Conservation (phyloP, 2,797 vertebrate species). For the Smutsia gigantea region DNA sequence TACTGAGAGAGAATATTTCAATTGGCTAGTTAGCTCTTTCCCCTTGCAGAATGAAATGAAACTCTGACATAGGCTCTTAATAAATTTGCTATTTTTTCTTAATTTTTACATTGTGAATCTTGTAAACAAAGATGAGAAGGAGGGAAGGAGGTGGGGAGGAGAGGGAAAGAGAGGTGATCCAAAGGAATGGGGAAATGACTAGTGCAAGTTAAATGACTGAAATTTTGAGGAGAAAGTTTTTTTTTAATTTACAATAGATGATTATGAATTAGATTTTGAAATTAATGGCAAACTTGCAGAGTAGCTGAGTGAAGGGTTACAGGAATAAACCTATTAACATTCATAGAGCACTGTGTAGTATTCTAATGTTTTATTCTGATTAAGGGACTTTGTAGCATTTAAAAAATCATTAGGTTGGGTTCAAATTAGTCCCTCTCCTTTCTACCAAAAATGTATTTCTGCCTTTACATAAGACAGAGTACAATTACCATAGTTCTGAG, state of each 20-base stretch:
- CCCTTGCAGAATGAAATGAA: constrained; percentile 42
- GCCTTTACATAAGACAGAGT: not conserved
- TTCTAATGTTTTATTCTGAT: not conserved
- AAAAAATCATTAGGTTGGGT: constrained; percentile 4
- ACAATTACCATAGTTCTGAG: not conserved
- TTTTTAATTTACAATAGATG: not conserved
- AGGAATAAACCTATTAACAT: not conserved
- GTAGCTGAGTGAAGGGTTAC: not conserved
- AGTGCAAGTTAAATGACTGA: not conserved
- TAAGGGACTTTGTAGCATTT: not conserved
- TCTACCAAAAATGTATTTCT: constrained; percentile 21
- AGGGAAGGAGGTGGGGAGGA: not conserved
- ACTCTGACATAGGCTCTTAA: not conserved
- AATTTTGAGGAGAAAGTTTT: not conserved
- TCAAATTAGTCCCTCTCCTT: not conserved
- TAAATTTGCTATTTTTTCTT: not conserved
- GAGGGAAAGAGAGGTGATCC: not conserved
- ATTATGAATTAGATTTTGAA: constrained; percentile 29
- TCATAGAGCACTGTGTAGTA: not conserved
- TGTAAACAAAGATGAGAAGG: not conserved
- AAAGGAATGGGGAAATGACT: not conserved
- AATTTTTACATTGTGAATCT: not conserved
- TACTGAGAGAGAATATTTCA: not conserved
- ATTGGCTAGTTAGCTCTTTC: not conserved
- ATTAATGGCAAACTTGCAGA: not conserved